Conservation (phyloP, 2,797 vertebrate genomes). For the Cryptoprocta ferox region DNA sequence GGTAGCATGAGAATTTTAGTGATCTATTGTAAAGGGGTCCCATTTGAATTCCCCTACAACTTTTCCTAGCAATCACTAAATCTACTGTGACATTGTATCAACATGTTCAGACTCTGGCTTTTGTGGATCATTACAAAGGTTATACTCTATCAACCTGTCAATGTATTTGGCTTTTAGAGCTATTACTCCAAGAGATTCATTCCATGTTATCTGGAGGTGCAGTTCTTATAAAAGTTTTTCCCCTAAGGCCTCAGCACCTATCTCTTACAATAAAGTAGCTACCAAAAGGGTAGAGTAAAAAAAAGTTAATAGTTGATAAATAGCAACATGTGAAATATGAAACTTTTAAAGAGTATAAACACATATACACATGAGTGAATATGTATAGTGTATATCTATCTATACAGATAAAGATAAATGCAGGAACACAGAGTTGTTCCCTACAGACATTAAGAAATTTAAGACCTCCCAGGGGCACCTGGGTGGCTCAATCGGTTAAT, state of each 20-base stretch:
- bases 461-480: background rate
- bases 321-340: background rate
- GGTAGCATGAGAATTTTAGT: background rate
- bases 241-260: background rate
- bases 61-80: background rate
- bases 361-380: background rate
- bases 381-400: background rate
- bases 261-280: background rate
- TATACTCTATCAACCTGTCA: background rate
- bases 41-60: constrained; percentile 27
- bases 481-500: too few relatives aligned
- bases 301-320: background rate
- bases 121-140: background rate
- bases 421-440: background rate
- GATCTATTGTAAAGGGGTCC: background rate
- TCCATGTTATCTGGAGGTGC: background rate
- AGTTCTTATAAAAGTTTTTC: background rate
- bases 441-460: background rate
- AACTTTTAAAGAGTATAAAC: background rate
- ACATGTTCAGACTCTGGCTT: background rate
- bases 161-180: background rate
- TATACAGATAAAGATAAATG: background rate
- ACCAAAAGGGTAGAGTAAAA: background rate
- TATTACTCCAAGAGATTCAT: constrained; percentile 46
- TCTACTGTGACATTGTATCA: background rate